Base-by-base conservation (phyloP, 2,113 vertebrate genomes). In the Vulpes lagopus region DNA sequence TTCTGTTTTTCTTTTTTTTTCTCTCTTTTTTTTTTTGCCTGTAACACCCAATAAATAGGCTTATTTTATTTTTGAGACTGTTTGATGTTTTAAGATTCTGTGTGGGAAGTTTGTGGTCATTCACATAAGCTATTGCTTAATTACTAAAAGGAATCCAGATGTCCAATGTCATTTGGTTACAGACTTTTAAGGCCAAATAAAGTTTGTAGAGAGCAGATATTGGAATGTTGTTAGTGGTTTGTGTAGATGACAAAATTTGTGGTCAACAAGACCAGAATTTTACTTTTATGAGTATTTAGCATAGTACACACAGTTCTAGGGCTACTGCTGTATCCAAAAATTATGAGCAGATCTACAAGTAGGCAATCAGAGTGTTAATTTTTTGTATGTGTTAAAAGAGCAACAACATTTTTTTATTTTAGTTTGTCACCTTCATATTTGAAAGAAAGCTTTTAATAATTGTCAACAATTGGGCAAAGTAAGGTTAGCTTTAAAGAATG, bases 121-220 rank as follows among this genome's bases (percentile, higher is more conserved):
- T 69, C 32, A 57, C 38, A 93, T 38, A 60, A 60, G n/a, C 60
- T 57, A 74, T 53, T 96, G 76, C 8, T 97, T 86, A 79, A 27
- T 96, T 90, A 74, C 35, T 78, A 69, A 84, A 91, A 84, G 15
- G 87, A 90, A 78, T 84, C 69, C 6, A 69, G 59, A 79, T 91
- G 11, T 69, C 51, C 76, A 69, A 15, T 86, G 73, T 59, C 1
- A 90, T 35, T 80, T 81, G 80, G 60, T 73, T 88, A 67, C 60
- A n/a, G 51, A 57, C 74, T 94, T 96, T 89, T 49, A 83, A 96
- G 78, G 53, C 27, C 55, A 91, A 88, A 87, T 74, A 95, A 94
- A 96, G 10, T 43, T 78, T 86, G 23, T 38, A n/a, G 78, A 89
- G 15, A 81, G 22, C 60, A 83, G 69, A 67, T 95, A 35, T 62